Percentiles rank a stretch among this genome's conserved stretches.
phyloP scores from a whole-genome alignment of 1,140 invertebrate genomes.

The Ceratitis capitata region DNA sequence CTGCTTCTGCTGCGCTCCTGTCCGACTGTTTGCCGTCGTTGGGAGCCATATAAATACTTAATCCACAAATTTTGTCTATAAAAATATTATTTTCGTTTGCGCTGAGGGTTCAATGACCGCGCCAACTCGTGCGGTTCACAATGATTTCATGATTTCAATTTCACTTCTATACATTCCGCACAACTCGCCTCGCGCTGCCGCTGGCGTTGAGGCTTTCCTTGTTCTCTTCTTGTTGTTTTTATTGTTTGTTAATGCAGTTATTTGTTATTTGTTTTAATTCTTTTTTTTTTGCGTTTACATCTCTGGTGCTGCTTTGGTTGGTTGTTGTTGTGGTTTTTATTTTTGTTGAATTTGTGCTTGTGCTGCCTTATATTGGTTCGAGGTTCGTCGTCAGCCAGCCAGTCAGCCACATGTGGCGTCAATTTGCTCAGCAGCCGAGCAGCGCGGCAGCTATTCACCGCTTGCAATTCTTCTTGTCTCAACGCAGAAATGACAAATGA shows the following conservation, averaged over 20 bases:
- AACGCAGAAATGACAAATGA: conserved; percentile 33
- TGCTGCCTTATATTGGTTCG: background rate
- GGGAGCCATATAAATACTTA: background rate
- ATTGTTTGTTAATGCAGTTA: background rate
- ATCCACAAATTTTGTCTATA: conserved; percentile 28
- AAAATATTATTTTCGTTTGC: conserved; percentile 31
- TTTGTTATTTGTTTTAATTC: background rate
- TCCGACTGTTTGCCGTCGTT: background rate
- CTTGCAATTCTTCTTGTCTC: background rate
- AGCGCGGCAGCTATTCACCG: background rate
- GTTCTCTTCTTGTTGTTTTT: background rate
- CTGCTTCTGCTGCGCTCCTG: background rate
- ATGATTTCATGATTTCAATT: conserved; percentile 38
- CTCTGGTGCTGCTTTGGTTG: background rate
- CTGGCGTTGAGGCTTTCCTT: background rate
- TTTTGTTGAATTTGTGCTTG: background rate
- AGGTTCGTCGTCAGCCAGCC: too few relatives aligned
- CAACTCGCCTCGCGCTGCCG: background rate
- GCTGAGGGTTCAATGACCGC: conserved; percentile 8
- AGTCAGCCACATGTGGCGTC: conserved; percentile 9
- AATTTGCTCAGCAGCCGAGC: background rate
- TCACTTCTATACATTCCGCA: conserved; percentile 29
- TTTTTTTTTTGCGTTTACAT: background rate
- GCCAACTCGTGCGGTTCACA: conserved; percentile 20
- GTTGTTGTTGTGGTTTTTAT: too few relatives aligned